phyloP scores from a whole-genome alignment of 2,113 vertebrate species.

The Phoxinus phoxinus region DNA sequence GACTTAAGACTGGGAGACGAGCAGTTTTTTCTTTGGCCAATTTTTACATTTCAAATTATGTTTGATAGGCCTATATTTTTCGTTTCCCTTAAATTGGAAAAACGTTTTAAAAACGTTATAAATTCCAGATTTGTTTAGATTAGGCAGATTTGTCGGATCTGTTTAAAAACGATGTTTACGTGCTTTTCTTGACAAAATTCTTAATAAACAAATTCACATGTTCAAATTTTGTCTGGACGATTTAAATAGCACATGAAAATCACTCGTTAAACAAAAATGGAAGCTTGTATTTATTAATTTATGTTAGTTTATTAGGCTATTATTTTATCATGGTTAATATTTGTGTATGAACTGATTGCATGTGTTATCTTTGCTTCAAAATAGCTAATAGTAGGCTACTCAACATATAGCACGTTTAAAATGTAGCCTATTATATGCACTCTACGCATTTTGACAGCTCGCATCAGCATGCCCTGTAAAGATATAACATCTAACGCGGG shows the following conservation, averaged over 20 bases:
- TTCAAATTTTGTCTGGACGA: neutral
- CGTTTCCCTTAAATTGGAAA: slow-evolving; percentile 1
- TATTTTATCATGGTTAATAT: neutral
- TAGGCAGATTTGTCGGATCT: no score
- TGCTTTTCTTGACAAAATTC: no score
- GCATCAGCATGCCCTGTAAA: neutral
- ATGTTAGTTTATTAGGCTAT: neutral
- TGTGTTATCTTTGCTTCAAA: neutral
- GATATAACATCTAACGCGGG: neutral
- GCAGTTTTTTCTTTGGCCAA: neutral
- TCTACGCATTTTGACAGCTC: neutral
- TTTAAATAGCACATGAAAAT: neutral
- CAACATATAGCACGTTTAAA: neutral
- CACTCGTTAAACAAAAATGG: neutral
- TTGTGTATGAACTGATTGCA: neutral
- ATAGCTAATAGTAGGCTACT: neutral
- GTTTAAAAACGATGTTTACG: neutral
- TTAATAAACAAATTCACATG: neutral
- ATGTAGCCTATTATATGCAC: neutral
- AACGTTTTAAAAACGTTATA: neutral
- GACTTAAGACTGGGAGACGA: neutral
- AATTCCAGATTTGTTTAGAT: neutral
- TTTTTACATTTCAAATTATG: neutral
- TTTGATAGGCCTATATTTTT: neutral
- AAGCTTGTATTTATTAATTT: neutral